A percentile compares a stretch with the other conserved stretches of the same genome.
Conservation (phyloP, 1,140 invertebrate species). For the Zaprionus kolodkinae region DNA sequence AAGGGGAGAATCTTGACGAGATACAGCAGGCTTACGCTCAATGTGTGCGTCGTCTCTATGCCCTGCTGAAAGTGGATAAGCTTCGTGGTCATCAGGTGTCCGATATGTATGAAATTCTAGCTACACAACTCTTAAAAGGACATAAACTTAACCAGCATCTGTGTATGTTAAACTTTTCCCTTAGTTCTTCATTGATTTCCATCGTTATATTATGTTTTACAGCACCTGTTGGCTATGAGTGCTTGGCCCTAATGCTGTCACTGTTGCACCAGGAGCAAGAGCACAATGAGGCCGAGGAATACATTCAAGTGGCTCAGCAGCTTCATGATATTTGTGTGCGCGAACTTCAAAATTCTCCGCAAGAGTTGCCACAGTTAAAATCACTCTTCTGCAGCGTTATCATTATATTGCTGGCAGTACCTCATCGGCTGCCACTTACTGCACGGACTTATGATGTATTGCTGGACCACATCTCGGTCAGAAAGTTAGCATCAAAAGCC, state of each 20-base stretch:
- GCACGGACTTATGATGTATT: slow-evolving; percentile 30
- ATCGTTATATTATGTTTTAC: background rate
- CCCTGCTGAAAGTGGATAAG: slow-evolving; percentile 38
- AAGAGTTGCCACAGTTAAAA: slow-evolving; percentile 31
- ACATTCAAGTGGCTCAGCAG: slow-evolving; percentile 24
- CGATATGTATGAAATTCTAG: slow-evolving; percentile 40
- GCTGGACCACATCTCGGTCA: slow-evolving; percentile 21
- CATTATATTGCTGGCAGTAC: slow-evolving; percentile 27
- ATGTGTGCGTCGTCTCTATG: slow-evolving; percentile 34
- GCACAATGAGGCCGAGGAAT: slow-evolving; percentile 1
- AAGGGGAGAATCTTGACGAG: background rate
- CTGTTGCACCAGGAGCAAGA: slow-evolving; percentile 12
- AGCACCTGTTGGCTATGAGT: slow-evolving; percentile 55
- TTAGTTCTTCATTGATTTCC: background rate
- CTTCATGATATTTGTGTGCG: slow-evolving; percentile 34
- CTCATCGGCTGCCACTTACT: slow-evolving; percentile 15
- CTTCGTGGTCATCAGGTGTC: slow-evolving; percentile 20
- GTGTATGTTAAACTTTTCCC: slow-evolving; percentile 18
- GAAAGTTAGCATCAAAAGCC: background rate
- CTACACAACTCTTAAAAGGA: slow-evolving; percentile 21
- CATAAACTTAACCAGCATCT: slow-evolving; percentile 12
- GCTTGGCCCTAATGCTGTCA: slow-evolving; percentile 55
- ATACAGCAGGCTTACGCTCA: slow-evolving; percentile 24
- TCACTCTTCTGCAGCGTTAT: slow-evolving; percentile 46
- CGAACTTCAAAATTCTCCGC: slow-evolving; percentile 5